phyloP scores from a whole-genome alignment of 2,113 vertebrate species.

The Alligator mississippiensis region DNA sequence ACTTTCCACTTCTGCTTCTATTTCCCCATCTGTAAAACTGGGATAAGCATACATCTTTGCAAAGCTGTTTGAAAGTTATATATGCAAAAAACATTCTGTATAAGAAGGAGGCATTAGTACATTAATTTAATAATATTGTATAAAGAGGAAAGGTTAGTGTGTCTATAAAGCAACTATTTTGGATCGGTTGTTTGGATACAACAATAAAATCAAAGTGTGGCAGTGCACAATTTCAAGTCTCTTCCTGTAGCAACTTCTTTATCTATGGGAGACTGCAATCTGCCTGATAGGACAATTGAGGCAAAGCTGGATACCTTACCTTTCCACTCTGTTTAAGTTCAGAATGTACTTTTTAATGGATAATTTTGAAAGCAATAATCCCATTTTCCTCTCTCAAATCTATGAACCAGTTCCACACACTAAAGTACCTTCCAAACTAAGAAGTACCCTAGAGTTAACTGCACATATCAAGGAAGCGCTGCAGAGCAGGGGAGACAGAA shows the following conservation, averaged over 20 bases:
- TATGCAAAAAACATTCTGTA: neutral
- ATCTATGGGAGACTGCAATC: neutral
- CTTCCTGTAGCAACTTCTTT: neutral
- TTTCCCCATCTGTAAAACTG: neutral
- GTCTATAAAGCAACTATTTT: neutral
- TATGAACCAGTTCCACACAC: neutral
- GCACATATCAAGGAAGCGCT: neutral
- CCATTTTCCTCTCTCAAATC: neutral
- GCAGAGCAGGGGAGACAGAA: neutral
- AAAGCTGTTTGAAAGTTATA: neutral
- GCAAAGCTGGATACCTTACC: neutral
- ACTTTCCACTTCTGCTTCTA: neutral
- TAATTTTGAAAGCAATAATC: neutral
- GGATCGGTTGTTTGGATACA: neutral
- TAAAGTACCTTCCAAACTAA: neutral
- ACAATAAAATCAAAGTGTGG: neutral
- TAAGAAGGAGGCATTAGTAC: neutral
- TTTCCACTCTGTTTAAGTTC: neutral
- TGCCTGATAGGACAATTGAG: neutral
- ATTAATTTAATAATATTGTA: neutral
- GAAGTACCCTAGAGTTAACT: neutral
- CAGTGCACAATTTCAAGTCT: neutral
- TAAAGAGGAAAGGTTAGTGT: neutral
- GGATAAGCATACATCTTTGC: neutral
- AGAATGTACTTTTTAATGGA: neutral